phyloP scores from a whole-genome alignment of 2,113 vertebrate species.

The Spilogale gracilis region DNA sequence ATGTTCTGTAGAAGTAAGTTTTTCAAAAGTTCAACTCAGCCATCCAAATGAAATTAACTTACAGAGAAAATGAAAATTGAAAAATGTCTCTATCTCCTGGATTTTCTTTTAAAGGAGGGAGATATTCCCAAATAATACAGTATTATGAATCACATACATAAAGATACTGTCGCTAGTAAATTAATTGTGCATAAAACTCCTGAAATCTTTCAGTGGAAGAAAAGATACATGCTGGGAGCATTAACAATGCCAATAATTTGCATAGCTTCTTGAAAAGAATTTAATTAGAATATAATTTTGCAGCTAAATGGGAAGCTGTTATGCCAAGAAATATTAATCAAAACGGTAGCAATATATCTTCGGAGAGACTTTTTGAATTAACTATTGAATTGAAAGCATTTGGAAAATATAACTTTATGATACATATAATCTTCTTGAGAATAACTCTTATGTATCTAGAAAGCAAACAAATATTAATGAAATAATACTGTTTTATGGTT shows the following conservation, averaged over 20 bases:
- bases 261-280: slow-evolving; percentile 43
- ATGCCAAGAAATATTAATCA: slow-evolving; percentile 44
- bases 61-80: neutral
- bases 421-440: neutral
- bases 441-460: neutral
- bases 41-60: neutral
- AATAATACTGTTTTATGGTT: neutral
- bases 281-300: slow-evolving; percentile 40
- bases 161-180: neutral
- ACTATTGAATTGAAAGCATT: neutral
- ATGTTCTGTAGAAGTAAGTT: neutral
- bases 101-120: slow-evolving; percentile 15
- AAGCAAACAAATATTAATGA: neutral
- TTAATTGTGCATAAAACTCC: slow-evolving; percentile 22
- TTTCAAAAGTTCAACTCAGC: neutral
- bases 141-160: neutral
- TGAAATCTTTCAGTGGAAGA: slow-evolving; percentile 9
- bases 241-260: slow-evolving; percentile 47
- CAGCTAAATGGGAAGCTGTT: neutral
- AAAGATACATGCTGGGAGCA: neutral
- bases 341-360: neutral
- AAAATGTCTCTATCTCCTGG: neutral
- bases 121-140: neutral
- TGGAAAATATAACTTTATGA: neutral
- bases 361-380: slow-evolving; percentile 1